Evolutionary conservation across 2,113 vertebrate species (phyloP).

Genomic region (Probosciger aterrimus): DNA sequence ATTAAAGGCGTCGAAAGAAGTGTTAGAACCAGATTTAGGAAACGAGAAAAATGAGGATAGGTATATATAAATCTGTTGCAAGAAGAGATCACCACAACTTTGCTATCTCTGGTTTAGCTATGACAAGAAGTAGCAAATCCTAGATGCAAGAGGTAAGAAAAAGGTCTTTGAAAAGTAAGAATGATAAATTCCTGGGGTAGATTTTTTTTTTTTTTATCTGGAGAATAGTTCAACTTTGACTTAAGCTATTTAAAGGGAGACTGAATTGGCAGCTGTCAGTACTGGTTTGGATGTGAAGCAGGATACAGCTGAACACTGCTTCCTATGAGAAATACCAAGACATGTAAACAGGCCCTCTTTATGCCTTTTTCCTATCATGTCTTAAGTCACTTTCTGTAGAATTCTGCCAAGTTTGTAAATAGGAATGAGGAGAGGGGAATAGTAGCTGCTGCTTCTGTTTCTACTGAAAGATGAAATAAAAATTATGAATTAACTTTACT

Average conservation of each 20-base stretch:
- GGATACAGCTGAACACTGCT: background rate
- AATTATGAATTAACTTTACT: background rate
- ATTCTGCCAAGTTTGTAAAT: background rate
- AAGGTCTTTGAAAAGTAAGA: background rate
- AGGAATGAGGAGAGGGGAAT: background rate
- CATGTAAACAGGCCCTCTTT: background rate
- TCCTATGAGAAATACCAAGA: background rate
- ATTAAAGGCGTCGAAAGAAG: background rate
- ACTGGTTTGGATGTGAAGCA: background rate
- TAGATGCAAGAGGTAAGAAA: background rate
- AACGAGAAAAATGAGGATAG: background rate
- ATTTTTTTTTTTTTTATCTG: background rate
- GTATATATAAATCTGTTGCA: background rate
- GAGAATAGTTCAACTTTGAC: background rate
- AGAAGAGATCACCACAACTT: background rate
- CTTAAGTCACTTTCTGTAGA: background rate
- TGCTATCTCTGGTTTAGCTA: background rate
- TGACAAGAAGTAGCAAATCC: background rate
- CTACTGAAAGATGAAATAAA: background rate
- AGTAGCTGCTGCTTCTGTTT: background rate
- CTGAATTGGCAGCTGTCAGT: background rate
- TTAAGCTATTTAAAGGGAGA: background rate
- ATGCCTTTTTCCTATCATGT: background rate
- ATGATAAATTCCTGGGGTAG: background rate
- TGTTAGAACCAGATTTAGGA: background rate